Conservation (phyloP, 2,888 invertebrate species). For the Axea sp. region DNA sequence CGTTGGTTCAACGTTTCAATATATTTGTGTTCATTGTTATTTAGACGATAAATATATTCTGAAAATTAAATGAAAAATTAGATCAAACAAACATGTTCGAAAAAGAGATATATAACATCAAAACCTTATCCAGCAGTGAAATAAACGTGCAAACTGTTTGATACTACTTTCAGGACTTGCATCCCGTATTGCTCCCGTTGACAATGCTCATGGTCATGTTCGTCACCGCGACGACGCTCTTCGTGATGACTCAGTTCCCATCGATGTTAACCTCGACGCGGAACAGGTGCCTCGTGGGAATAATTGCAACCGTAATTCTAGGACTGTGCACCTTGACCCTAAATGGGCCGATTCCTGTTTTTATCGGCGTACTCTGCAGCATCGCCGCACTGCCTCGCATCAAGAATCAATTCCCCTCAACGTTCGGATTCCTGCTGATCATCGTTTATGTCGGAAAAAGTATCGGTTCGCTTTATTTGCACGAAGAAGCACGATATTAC, state of each 20-base stretch:
- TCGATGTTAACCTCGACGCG: constrained; percentile 68
- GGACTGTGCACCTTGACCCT: constrained; percentile 83
- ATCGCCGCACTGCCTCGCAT: constrained; percentile 83
- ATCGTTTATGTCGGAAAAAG: constrained; percentile 66
- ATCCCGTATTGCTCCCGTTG: constrained; percentile 79
- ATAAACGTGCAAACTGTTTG: not conserved
- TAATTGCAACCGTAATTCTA: constrained; percentile 82
- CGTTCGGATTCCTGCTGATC: constrained; percentile 68
- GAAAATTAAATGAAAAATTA: too few species aligned
- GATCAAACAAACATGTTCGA: too few species aligned
- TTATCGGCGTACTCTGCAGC: constrained; percentile 81
- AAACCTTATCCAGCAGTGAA: not conserved
- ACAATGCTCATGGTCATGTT: constrained; percentile 82
- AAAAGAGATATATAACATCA: too few species aligned
- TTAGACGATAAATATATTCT: too few species aligned
- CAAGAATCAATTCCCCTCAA: constrained; percentile 67
- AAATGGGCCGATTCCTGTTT: constrained; percentile 86
- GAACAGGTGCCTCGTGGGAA: constrained; percentile 77
- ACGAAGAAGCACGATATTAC: constrained; percentile 63
- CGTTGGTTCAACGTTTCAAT: too few species aligned
- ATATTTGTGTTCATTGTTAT: too few species aligned
- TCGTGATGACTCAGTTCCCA: constrained; percentile 80
- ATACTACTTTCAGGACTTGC: constrained; percentile 80
- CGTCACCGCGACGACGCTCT: constrained; percentile 83
- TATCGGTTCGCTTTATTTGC: constrained; percentile 51